These are phyloP conservation scores for Coregonus ussuriensis DNA, from an alignment of 2,797 vertebrate species.

Conservation along the genomic window DNA sequence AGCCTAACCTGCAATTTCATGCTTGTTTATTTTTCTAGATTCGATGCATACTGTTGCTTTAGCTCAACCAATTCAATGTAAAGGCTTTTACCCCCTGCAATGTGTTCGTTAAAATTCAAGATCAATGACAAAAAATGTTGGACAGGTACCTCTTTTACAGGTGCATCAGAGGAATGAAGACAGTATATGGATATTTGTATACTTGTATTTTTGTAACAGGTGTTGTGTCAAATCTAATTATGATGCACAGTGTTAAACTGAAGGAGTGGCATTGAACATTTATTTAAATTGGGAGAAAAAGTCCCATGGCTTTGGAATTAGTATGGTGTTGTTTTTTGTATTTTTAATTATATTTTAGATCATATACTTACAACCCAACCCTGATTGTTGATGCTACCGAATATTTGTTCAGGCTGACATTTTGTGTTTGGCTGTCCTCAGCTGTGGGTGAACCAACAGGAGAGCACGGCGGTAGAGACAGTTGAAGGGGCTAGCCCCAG, in stretches of 20 bases:
- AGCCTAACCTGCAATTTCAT: constrained; percentile 10
- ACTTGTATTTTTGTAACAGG: neutral
- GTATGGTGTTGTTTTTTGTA: neutral
- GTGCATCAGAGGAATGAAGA: neutral
- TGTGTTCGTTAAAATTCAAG: constrained; percentile 1
- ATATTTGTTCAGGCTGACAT: neutral
- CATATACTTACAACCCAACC: neutral
- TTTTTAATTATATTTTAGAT: neutral
- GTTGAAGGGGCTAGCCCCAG: constrained; percentile 64
- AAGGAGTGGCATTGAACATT: neutral
- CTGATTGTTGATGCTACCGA: neutral
- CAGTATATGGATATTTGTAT: neutral
- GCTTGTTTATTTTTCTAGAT: neutral
- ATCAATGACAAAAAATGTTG: neutral
- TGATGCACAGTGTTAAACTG: constrained; percentile 1
- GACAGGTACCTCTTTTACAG: neutral
- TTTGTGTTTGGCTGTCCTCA: constrained; percentile 40
- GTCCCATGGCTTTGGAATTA: neutral
- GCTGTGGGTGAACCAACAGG: constrained; percentile 89
- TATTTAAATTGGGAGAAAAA: neutral
- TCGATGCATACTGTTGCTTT: neutral
- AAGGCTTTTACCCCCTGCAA: neutral
- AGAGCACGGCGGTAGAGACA: constrained; percentile 73
- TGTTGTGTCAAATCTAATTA: neutral
- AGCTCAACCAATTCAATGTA: neutral